Conservation (phyloP, 1,140 invertebrate species). For the Meteorus sp. region DNA sequence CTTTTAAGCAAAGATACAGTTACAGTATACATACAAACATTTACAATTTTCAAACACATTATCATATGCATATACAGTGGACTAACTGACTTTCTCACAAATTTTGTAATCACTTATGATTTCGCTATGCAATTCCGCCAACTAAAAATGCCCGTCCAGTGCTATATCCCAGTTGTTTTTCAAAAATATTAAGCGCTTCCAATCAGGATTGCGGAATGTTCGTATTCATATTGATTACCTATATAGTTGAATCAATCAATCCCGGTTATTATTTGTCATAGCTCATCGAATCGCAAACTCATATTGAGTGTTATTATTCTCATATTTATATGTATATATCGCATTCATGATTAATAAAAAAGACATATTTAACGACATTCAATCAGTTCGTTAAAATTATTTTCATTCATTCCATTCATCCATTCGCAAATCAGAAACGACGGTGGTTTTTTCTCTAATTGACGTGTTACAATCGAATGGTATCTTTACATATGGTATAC, state of each 20-base stretch:
- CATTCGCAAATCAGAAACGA: too few relatives aligned
- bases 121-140: background rate
- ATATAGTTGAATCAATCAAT: background rate
- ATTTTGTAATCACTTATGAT: background rate
- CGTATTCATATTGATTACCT: background rate
- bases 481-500: background rate
- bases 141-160: background rate
- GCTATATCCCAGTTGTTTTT: background rate
- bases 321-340: too few relatives aligned
- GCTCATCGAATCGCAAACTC: background rate
- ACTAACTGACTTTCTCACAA: slow-evolving; percentile 2
- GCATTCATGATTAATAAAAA: too few relatives aligned
- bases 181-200: slow-evolving; percentile 12
- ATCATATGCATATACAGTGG: slow-evolving; percentile 23
- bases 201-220: slow-evolving; percentile 3
- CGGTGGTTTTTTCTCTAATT: background rate
- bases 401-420: background rate
- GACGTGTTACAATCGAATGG: slow-evolving; percentile 6
- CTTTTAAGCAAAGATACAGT: slow-evolving; percentile 53
- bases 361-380: too few relatives aligned
- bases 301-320: too few relatives aligned
- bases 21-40: slow-evolving; percentile 57
- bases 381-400: background rate
- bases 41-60: slow-evolving; percentile 53
- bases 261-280: background rate